Conservation (phyloP, 1,140 invertebrate species). For the Euura lappo region DNA sequence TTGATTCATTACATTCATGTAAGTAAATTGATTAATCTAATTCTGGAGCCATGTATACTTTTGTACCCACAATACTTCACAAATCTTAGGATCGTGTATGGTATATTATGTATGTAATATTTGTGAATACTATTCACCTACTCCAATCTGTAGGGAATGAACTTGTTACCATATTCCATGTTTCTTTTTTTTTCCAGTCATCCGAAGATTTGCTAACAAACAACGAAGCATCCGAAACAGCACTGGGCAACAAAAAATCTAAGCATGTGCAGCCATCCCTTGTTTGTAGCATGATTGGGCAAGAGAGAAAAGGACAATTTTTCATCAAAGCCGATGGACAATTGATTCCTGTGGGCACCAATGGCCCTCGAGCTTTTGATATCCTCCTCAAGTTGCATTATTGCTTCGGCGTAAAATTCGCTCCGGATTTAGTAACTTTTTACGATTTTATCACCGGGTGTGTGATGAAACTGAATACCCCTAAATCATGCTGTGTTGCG, state of each 20-base stretch:
- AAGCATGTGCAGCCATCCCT: constrained; percentile 14
- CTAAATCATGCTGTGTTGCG: not conserved
- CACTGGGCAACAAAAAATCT: not conserved
- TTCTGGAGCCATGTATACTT: too few species aligned
- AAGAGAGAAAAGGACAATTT: constrained; percentile 19
- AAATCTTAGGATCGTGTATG: too few species aligned
- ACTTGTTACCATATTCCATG: not conserved
- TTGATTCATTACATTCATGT: too few species aligned
- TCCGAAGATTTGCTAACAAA: not conserved
- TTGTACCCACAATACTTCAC: too few species aligned
- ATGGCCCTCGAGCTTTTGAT: constrained; percentile 19
- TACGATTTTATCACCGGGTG: constrained; percentile 30
- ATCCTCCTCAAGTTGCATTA: constrained; percentile 23
- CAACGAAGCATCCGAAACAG: too few species aligned
- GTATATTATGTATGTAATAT: not conserved
- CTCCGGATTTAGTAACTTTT: constrained; percentile 23
- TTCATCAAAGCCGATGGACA: constrained; percentile 24
- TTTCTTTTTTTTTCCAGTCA: constrained; percentile 1
- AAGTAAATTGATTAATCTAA: too few species aligned
- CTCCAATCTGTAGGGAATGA: constrained; percentile 23
- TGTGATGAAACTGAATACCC: constrained; percentile 19
- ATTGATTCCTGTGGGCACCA: constrained; percentile 8
- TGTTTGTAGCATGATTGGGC: constrained; percentile 10
- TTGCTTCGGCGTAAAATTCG: constrained; percentile 25
- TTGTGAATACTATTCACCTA: constrained; percentile 18